Evolutionary conservation across 2,113 vertebrate species (phyloP), one percentile per base, ranked within the genome.

Genomic region (Paraplagusia blochii): DNA sequence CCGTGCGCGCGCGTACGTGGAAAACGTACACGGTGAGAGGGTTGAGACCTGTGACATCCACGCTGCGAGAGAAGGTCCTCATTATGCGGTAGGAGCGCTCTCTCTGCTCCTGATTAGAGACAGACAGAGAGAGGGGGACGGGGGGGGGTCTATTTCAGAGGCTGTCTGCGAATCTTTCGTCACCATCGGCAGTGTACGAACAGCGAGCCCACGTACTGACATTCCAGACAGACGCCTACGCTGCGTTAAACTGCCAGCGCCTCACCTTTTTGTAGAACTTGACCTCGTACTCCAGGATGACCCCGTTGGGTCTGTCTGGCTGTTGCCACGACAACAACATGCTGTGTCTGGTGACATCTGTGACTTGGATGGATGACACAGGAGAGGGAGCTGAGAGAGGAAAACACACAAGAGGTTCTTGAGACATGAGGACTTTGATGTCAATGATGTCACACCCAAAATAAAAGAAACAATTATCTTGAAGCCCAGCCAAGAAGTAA

Each of bases 191-290:
- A 53, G 60, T 66, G 54, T 11, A 63, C 35, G 76, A 77, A 75
- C 55, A 55, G 51, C 42, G 1, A 22, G 35, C 35, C 39, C 5
- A 17, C 61, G 19, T 72, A 76, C 66, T 71, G 75, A 67, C 69
- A 71, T 79, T 62, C 48, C 64, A 51, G 69, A 53, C 52, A 49
- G 46, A 39, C 34, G 52, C 19, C 50, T 8, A 33, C 44, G 69
- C 68, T 53, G 58, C 47, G 66, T 65, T 84, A 82, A 81, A 71
- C 80, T 67, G 48, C 13, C 2, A 40, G 13, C 34, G 0, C 1
- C 86, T 90, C 93, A 99, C 96, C 95, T 99, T 99, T 81, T 99
- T 95, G 39, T 99, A 99, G 86, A 98, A 99, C 75, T 99, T 99
- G 90, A 99, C 94, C 91, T 99, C 96, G 14, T 99, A 99, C 61